Evolutionary conservation across 2,888 invertebrate species (phyloP), one percentile per base, ranked within the genome.

Genomic region (Pomacea canaliculata): DNA sequence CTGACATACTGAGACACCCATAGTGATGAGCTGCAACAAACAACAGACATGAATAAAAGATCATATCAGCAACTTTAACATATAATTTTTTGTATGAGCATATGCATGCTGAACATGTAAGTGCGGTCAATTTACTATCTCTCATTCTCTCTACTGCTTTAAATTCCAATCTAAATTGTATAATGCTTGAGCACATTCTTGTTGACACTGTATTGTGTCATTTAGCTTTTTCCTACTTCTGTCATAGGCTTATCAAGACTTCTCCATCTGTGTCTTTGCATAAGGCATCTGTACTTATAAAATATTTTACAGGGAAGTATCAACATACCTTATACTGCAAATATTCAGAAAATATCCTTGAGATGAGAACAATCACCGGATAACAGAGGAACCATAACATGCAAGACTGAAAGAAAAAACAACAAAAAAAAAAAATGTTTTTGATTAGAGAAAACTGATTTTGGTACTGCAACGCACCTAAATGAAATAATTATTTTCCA

Each of bases 301-400:
- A 56, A 16, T 16, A 56, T 8, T 56, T 16, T 56, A 10, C 16
- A 16, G 10, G 51, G 10, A 56, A 16, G 16, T 16, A 56, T 56
- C 51, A 10, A 79, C 79, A 79, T 79, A 88, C 88, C 84, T 88
- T 88, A 76, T 85, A 88, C 76, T 86, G 80, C 16, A 87, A 82
- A 79, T 88, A 87, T 77, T 86, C 85, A 60, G 85, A 80, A 72
- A 88, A 82, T 59, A 87, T 49, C 79, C 83, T 82, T 5, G 88
- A 85, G 10, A 84, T 62, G 27, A 85, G 71, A 46, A 87, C 84
- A 71, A 86, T 80, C n/a, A 85, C 81, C 51, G 88, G 88, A 78
- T 86, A 89, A 74, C 88, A 85, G 19, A 89, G 82, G 75, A 89
- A 89, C 89, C 89, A 89, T 77, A 89, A 77, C 86, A 89, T 85